Evolutionary conservation across 2,888 invertebrate genomes (phyloP).

Genomic region (Drosophila birchii): DNA sequence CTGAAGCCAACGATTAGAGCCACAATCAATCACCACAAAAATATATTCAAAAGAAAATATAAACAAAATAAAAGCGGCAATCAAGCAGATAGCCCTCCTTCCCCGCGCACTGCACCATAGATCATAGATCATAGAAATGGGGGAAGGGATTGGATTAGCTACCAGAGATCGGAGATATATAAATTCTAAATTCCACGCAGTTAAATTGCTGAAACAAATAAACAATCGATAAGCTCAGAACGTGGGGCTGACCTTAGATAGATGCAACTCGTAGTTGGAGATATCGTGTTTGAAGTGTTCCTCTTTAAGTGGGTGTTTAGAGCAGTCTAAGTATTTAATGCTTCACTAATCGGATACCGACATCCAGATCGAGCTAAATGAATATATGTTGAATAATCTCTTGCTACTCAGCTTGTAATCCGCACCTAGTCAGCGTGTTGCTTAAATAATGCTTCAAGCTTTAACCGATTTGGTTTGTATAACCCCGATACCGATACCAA

Average conservation of each 20-base stretch:
- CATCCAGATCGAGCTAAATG: conserved; percentile 25
- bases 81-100: conserved; percentile 20
- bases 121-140: conserved; percentile 1
- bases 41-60: too few relatives aligned
- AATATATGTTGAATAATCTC: conserved; percentile 30
- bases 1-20: conserved; percentile 46
- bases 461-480: conserved; percentile 43
- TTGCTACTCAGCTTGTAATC: conserved; percentile 46
- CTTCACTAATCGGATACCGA: conserved; percentile 49
- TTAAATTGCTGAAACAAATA: conserved; percentile 39
- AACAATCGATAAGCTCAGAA: conserved; percentile 21
- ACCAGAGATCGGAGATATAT: conserved; percentile 2
- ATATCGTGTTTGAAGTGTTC: conserved; percentile 33
- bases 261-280: conserved; percentile 41
- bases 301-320: conserved; percentile 52
- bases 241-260: conserved; percentile 35
- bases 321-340: conserved; percentile 46
- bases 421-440: conserved; percentile 52
- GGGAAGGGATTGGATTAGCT: conserved; percentile 18
- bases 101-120: conserved; percentile 33
- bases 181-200: conserved; percentile 51
- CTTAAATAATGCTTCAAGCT: conserved; percentile 47
- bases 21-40: conserved; percentile 39
- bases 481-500: conserved; percentile 9
- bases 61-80: conserved; percentile 39